Conservation (phyloP, 2,113 vertebrate genomes). For the Rynchops niger region DNA sequence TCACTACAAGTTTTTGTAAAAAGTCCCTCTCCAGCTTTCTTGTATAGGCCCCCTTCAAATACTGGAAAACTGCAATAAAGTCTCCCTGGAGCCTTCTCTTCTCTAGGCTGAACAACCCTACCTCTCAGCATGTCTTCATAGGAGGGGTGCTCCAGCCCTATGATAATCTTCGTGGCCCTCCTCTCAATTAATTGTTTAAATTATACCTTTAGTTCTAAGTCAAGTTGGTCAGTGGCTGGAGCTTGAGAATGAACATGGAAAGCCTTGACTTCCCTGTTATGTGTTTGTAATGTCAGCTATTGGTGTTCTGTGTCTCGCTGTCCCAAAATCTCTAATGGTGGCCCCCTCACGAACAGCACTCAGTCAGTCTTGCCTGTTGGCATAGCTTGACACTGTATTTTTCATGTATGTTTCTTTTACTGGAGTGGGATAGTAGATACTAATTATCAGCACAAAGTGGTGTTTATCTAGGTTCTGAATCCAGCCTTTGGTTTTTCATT, state of each 20-base stretch:
- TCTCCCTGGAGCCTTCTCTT: background rate
- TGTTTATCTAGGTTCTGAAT: background rate
- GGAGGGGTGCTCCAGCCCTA: background rate
- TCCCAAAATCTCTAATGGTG: background rate
- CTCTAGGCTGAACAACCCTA: background rate
- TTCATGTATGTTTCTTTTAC: background rate
- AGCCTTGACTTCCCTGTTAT: background rate
- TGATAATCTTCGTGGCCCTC: background rate
- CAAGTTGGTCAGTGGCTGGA: background rate
- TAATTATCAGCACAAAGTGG: background rate
- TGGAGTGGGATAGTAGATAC: background rate
- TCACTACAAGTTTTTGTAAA: background rate
- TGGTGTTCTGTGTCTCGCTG: background rate
- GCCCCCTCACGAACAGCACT: rapidly evolving
- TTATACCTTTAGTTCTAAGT: background rate
- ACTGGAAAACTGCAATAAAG: background rate
- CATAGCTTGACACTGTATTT: background rate
- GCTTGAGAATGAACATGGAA: background rate
- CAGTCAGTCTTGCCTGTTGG: rapidly evolving
- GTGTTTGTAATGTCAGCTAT: background rate
- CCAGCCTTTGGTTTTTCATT: background rate
- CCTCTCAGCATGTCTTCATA: background rate
- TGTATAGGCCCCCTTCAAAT: background rate
- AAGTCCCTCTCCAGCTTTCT: background rate
- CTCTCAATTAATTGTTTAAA: background rate